phyloP scores from a whole-genome alignment of 1,140 invertebrate species.

The Drosophila novamexicana region DNA sequence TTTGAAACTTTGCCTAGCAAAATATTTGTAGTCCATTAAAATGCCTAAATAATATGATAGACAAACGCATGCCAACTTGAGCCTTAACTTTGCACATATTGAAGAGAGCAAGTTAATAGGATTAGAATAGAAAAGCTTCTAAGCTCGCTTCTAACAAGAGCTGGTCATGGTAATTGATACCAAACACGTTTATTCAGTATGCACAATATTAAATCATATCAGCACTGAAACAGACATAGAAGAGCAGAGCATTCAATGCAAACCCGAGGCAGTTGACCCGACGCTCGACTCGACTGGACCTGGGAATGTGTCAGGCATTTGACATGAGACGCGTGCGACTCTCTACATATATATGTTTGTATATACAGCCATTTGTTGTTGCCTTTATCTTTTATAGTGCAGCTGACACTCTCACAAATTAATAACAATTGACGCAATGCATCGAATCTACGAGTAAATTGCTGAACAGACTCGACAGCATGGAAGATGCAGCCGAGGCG shows the following conservation, averaged over 20 bases:
- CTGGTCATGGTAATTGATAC: conserved; percentile 24
- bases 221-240: conserved; percentile 5
- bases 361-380: conserved; percentile 12
- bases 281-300: not conserved
- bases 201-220: conserved; percentile 4
- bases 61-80: not conserved
- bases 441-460: conserved; percentile 39
- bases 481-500: conserved; percentile 31
- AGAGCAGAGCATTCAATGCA: conserved; percentile 10
- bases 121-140: conserved; percentile 6
- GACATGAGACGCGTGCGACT: conserved; percentile 57
- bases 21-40: conserved; percentile 26
- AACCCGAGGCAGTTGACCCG: conserved; percentile 47
- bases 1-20: conserved; percentile 21
- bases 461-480: conserved; percentile 8
- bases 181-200: conserved; percentile 11
- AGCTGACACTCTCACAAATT: conserved; percentile 56
- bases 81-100: conserved; percentile 7
- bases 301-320: conserved; percentile 35
- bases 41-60: conserved; percentile 16
- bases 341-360: conserved; percentile 4
- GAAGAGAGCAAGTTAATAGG: conserved; percentile 7
- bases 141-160: not conserved
- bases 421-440: conserved; percentile 59
- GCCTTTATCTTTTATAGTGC: conserved; percentile 27